Conservation (phyloP, 2,888 invertebrate species). For the Timema podura region DNA sequence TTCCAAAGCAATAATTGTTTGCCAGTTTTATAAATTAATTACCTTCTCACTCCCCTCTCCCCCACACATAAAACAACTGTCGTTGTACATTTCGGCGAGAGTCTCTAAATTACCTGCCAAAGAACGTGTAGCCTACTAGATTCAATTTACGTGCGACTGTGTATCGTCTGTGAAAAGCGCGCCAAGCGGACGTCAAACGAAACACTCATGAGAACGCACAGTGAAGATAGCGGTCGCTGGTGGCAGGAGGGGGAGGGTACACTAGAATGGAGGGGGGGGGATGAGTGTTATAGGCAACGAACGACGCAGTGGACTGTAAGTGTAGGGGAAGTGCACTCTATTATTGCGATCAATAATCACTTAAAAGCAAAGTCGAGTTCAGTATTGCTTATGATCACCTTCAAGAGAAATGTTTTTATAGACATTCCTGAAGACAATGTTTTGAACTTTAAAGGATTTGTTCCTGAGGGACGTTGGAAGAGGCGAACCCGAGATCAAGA, state of each 20-base stretch:
- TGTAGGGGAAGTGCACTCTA: neutral
- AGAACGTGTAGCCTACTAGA: neutral
- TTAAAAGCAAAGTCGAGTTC: constrained; percentile 15
- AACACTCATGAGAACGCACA: neutral
- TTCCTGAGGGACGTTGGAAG: no score
- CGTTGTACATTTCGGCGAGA: neutral
- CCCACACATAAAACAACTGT: no score
- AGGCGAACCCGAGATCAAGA: no score
- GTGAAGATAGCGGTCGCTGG: neutral
- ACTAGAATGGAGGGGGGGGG: neutral
- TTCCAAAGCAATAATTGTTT: no score
- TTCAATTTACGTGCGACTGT: no score
- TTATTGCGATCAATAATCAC: constrained; percentile 16
- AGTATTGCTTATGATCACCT: constrained; percentile 13
- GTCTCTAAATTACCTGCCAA: neutral
- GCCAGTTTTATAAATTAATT: no score
- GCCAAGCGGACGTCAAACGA: neutral
- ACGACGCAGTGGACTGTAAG: neutral
- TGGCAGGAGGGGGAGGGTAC: neutral
- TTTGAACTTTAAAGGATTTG: no score
- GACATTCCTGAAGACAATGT: no score
- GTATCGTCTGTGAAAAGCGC: no score
- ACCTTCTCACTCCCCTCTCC: no score
- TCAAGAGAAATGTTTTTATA: neutral
- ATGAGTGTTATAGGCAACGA: neutral